These are phyloP conservation scores for Drosophila mercatorum DNA, from an alignment of 2,888 invertebrate species.

Conservation along the genomic window DNA sequence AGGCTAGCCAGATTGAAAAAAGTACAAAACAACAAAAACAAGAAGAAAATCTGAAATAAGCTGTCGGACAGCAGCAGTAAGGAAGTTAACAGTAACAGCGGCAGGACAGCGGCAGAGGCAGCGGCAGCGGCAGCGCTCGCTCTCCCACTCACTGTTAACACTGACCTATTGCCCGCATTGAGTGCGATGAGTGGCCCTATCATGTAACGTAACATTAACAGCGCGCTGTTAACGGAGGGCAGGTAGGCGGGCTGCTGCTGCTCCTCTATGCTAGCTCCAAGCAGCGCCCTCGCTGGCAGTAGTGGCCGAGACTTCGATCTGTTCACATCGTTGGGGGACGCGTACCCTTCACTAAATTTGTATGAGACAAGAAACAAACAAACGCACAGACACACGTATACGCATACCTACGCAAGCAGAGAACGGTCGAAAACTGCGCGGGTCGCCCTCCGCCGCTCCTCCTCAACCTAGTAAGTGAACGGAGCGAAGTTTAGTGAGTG, in stretches of 20 bases:
- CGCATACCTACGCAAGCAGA: conserved; percentile 28
- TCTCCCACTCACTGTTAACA: conserved; percentile 52
- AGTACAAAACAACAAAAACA: conserved; percentile 26
- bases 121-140: conserved; percentile 11
- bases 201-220: conserved; percentile 38
- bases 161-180: conserved; percentile 63
- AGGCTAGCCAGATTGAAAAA: conserved; percentile 69
- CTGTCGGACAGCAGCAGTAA: conserved; percentile 14
- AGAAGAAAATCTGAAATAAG: conserved; percentile 12
- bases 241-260: neutral
- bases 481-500: conserved; percentile 11
- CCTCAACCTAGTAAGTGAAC: conserved; percentile 12
- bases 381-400: conserved; percentile 15
- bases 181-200: conserved; percentile 32
- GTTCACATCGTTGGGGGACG: conserved; percentile 56
- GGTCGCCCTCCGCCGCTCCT: conserved; percentile 25
- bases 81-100: conserved; percentile 20
- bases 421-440: conserved; percentile 56
- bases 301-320: conserved; percentile 76
- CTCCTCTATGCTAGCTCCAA: conserved; percentile 26
- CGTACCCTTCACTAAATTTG: conserved; percentile 19
- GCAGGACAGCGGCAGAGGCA: conserved; percentile 12
- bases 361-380: conserved; percentile 25
- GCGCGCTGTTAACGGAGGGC: conserved; percentile 25
- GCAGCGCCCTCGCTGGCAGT: conserved; percentile 60